Conservation (phyloP, 2,113 vertebrate species). For the Hemibagrus wyckioides region DNA sequence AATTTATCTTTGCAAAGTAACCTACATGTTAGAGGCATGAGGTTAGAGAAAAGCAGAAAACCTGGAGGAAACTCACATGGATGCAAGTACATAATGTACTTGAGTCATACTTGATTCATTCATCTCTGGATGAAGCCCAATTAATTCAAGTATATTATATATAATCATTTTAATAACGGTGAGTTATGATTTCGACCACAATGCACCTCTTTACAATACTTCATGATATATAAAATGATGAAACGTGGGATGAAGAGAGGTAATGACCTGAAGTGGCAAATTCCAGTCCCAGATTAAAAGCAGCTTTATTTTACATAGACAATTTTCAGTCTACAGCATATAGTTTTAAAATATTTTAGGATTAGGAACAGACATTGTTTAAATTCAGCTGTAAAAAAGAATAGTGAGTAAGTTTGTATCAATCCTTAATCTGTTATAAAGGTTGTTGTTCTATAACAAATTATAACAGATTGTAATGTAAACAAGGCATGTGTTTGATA, state of each 20-base stretch:
- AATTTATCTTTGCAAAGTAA: not conserved
- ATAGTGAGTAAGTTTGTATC: not conserved
- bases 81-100: not conserved
- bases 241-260: too few species aligned
- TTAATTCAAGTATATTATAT: not conserved
- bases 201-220: not conserved
- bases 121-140: not conserved
- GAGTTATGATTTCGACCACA: not conserved
- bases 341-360: not conserved
- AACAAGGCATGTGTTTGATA: not conserved
- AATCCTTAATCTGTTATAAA: not conserved
- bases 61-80: not conserved
- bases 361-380: not conserved
- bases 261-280: not conserved
- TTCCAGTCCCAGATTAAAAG: not conserved
- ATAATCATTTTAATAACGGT: not conserved
- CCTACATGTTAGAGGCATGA: not conserved
- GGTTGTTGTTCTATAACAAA: not conserved
- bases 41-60: not conserved
- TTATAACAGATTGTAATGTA: not conserved
- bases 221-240: too few species aligned
- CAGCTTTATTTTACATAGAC: not conserved
- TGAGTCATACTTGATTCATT: not conserved
- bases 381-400: not conserved
- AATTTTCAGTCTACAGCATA: not conserved